phyloP scores from a whole-genome alignment of 2,113 vertebrate genomes.

The Otus sunia region DNA sequence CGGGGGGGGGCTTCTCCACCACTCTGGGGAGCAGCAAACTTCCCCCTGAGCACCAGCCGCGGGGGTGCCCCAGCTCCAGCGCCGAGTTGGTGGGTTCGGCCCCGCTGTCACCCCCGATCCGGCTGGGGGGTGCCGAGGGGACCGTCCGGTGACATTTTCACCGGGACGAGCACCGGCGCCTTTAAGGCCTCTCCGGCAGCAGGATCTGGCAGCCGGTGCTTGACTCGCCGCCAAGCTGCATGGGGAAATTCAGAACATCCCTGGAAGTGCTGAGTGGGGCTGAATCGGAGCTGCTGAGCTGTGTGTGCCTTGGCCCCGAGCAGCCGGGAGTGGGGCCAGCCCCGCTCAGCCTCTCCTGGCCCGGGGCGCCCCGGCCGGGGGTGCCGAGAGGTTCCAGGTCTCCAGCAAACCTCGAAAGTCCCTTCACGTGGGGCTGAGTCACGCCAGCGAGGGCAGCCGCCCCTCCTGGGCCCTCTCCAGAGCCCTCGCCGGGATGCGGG shows the following conservation, averaged over 20 bases:
- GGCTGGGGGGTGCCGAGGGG: background rate
- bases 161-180: background rate
- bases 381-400: background rate
- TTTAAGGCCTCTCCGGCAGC: background rate
- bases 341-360: background rate
- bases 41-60: too few species aligned
- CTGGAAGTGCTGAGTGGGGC: slow-evolving; percentile 14
- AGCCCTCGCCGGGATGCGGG: background rate
- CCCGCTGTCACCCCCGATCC: background rate
- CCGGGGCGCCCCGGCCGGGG: background rate
- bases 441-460: background rate
- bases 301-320: background rate
- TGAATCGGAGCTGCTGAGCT: background rate
- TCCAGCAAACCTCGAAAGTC: slow-evolving; percentile 19
- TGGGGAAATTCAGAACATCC: background rate
- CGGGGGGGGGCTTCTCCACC: background rate
- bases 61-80: background rate
- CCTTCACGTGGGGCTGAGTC: background rate
- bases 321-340: background rate
- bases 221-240: background rate
- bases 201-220: background rate
- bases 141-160: too few species aligned
- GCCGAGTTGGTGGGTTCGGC: background rate
- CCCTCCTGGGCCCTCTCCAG: background rate
- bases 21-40: background rate